A percentile compares a stretch with the other conserved stretches of the same genome.
Conservation (phyloP, 1,140 invertebrate species). For the Dinothrombium tinctorium region DNA sequence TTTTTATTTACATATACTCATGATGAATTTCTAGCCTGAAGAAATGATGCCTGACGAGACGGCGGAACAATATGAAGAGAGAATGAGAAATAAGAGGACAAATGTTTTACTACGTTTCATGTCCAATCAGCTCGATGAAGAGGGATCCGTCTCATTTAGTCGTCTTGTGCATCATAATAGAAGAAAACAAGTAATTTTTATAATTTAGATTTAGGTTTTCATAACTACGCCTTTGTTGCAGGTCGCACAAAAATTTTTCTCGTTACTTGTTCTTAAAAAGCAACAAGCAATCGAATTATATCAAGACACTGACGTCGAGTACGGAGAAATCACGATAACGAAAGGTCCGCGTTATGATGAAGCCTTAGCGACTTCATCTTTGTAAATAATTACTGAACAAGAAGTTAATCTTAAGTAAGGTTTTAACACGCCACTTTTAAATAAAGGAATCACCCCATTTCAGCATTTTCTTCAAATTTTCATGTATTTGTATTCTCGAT, state of each 20-base stretch:
- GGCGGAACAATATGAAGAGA: constrained; percentile 82
- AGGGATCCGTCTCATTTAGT: constrained; percentile 35
- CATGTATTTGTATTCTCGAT: no score
- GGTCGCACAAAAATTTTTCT: constrained; percentile 90
- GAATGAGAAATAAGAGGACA: constrained; percentile 74
- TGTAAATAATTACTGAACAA: constrained; percentile 2
- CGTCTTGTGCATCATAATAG: constrained; percentile 55
- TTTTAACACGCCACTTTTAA: no score
- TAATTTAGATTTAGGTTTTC: neutral
- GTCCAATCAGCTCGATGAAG: constrained; percentile 41
- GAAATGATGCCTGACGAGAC: constrained; percentile 71
- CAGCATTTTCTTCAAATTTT: no score
- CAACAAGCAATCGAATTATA: constrained; percentile 70
- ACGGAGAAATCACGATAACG: constrained; percentile 59
- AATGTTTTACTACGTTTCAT: constrained; percentile 67
- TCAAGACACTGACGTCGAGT: constrained; percentile 41
- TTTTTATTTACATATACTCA: constrained; percentile 12
- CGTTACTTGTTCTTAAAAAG: constrained; percentile 80
- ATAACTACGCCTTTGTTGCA: constrained; percentile 23
- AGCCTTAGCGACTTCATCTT: constrained; percentile 1
- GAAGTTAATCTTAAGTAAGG: no score
- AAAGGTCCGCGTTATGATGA: constrained; percentile 44
- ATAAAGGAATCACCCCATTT: no score
- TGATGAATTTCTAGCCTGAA: constrained; percentile 26
- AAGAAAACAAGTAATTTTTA: constrained; percentile 45